Conservation (phyloP, 2,888 invertebrate genomes). For the Diarsia rubi region DNA sequence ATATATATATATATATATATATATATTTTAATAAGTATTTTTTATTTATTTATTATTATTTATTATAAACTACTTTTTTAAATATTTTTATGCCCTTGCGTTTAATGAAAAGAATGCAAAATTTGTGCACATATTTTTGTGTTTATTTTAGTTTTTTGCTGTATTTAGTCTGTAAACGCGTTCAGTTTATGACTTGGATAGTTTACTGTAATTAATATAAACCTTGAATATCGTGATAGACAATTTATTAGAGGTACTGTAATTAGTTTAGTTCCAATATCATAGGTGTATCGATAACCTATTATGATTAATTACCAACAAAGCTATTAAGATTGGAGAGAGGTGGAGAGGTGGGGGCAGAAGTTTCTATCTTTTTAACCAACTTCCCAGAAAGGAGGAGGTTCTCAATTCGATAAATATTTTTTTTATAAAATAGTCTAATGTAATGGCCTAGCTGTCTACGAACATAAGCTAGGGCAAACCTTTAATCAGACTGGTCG, state of each 20-base stretch:
- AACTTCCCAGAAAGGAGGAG: no score
- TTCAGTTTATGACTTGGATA: conserved; percentile 3
- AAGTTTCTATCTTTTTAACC: not conserved
- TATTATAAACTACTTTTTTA: no score
- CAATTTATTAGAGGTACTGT: conserved; percentile 21
- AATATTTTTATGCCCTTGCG: no score
- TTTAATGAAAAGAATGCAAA: no score
- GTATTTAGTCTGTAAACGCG: not conserved
- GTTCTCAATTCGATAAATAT: no score
- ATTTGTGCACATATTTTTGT: no score
- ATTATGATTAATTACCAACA: conserved; percentile 1
- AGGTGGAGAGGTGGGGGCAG: not conserved
- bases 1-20: no score
- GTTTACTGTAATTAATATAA: conserved; percentile 26
- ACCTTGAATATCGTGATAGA: conserved; percentile 9
- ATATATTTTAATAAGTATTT: no score
- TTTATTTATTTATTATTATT: no score
- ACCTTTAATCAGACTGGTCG: no score
- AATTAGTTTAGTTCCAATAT: conserved; percentile 27
- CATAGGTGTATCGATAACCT: conserved; percentile 12
- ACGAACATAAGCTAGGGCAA: no score
- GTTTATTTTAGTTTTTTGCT: not conserved
- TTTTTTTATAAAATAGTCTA: not conserved
- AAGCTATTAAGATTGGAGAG: not conserved
- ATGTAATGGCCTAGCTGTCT: not conserved